Conservation (phyloP, 2,113 vertebrate species). For the Melanocharis versteri region DNA sequence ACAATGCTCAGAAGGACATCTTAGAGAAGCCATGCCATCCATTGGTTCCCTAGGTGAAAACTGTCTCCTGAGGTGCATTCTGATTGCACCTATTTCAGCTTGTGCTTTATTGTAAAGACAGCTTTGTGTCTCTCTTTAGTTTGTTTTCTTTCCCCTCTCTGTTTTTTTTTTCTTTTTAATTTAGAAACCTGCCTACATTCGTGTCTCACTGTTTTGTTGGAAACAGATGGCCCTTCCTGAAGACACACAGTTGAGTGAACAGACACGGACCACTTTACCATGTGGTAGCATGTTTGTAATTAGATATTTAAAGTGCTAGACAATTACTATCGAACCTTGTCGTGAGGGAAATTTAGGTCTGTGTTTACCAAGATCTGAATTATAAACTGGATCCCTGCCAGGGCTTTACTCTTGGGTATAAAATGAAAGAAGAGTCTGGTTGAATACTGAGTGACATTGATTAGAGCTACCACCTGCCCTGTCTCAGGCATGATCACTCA, state of each 20-base stretch:
- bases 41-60: background rate
- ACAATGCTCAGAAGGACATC: background rate
- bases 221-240: slow-evolving; percentile 63
- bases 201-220: slow-evolving; percentile 25
- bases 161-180: background rate
- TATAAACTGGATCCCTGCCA: slow-evolving; percentile 18
- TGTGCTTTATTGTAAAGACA: background rate
- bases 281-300: slow-evolving; percentile 59
- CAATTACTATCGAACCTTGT: slow-evolving; percentile 40
- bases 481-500: background rate
- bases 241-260: slow-evolving; percentile 54
- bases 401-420: slow-evolving; percentile 26
- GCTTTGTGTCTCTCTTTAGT: background rate
- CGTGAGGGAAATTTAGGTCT: background rate
- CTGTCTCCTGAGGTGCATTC: background rate
- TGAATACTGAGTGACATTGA: background rate
- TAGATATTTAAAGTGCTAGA: slow-evolving; percentile 59
- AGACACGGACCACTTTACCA: slow-evolving; percentile 44
- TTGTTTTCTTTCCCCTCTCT: background rate
- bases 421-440: background rate
- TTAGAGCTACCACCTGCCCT: slow-evolving; percentile 10
- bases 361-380: slow-evolving; percentile 28
- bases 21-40: background rate
- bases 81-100: background rate
- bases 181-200: slow-evolving; percentile 39